These are phyloP conservation scores for Sycophila sp. DNA, from an alignment of 1,140 invertebrate species.

Conservation along the genomic window DNA sequence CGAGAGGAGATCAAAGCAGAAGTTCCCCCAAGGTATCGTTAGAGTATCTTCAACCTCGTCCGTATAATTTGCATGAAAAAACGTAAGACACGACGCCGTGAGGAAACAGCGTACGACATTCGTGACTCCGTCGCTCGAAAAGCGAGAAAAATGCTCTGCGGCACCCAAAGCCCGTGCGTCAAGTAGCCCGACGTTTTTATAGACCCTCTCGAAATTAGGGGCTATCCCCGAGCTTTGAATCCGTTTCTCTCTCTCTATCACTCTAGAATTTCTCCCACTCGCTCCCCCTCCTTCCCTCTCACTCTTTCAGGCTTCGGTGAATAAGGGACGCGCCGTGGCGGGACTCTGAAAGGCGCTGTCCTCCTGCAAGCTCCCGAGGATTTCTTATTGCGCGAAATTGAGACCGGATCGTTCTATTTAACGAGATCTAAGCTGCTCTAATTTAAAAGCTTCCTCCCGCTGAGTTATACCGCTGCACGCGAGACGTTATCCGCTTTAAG, in stretches of 20 bases:
- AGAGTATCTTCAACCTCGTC: constrained; percentile 31
- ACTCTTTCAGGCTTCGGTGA: constrained; percentile 4
- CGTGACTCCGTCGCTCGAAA: not conserved
- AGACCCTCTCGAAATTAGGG: constrained; percentile 54
- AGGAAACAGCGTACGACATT: constrained; percentile 7
- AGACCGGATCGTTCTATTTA: not conserved
- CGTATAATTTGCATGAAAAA: constrained; percentile 58
- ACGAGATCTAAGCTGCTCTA: no score
- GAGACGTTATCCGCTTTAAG: no score
- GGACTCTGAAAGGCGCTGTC: not conserved
- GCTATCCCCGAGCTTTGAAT: not conserved
- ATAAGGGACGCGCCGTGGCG: constrained; percentile 31
- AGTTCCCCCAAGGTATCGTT: constrained; percentile 34
- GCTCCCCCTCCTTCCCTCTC: not conserved
- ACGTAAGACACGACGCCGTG: constrained; percentile 42
- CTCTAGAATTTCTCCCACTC: not conserved
- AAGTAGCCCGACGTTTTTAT: constrained; percentile 53
- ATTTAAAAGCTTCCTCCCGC: not conserved
- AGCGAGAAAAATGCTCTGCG: constrained; percentile 25
- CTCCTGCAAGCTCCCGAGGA: not conserved
- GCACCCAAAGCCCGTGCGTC: constrained; percentile 40
- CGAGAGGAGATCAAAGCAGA: constrained; percentile 57
- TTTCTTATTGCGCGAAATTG: constrained; percentile 1
- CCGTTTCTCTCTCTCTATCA: not conserved
- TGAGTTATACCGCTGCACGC: not conserved